phyloP scores from a whole-genome alignment of 2,888 invertebrate genomes.

The Mythimna vitellina region DNA sequence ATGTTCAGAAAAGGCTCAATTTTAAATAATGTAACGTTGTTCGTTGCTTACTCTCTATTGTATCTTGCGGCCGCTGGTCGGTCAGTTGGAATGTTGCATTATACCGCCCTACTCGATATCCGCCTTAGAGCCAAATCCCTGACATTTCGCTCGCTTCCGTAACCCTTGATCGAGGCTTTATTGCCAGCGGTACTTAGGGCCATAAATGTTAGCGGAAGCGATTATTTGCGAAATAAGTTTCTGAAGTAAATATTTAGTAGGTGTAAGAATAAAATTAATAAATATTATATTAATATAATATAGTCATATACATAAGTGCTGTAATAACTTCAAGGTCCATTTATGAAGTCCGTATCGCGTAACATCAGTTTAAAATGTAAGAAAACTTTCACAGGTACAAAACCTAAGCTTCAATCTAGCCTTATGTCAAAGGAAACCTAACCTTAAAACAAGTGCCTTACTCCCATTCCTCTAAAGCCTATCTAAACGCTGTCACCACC shows the following conservation, averaged over 20 bases:
- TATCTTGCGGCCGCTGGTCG: constrained; percentile 5
- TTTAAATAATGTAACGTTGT: constrained; percentile 35
- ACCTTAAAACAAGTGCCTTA: constrained; percentile 41
- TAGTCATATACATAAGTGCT: no score
- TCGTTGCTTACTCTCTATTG: constrained; percentile 6
- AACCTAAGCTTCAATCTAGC: neutral
- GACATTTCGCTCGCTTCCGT: constrained; percentile 84
- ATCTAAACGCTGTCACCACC: constrained; percentile 55
- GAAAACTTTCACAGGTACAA: constrained; percentile 25
- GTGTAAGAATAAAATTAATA: neutral
- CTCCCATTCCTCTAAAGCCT: constrained; percentile 38
- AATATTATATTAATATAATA: neutral
- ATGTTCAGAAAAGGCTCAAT: constrained; percentile 28
- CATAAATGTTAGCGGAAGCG: constrained; percentile 16
- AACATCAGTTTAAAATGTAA: constrained; percentile 6
- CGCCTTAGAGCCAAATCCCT: constrained; percentile 77
- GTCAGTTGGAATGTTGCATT: constrained; percentile 59
- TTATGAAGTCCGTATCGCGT: constrained; percentile 8
- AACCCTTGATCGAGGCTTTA: constrained; percentile 68
- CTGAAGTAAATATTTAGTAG: neutral
- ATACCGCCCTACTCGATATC: constrained; percentile 67
- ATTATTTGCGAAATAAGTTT: neutral
- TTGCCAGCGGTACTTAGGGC: constrained; percentile 43
- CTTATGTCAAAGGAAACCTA: constrained; percentile 4
- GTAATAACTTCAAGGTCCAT: neutral